These are phyloP conservation scores for Pseudococcus viburni DNA, from an alignment of 2,888 invertebrate species.

Conservation along the genomic window DNA sequence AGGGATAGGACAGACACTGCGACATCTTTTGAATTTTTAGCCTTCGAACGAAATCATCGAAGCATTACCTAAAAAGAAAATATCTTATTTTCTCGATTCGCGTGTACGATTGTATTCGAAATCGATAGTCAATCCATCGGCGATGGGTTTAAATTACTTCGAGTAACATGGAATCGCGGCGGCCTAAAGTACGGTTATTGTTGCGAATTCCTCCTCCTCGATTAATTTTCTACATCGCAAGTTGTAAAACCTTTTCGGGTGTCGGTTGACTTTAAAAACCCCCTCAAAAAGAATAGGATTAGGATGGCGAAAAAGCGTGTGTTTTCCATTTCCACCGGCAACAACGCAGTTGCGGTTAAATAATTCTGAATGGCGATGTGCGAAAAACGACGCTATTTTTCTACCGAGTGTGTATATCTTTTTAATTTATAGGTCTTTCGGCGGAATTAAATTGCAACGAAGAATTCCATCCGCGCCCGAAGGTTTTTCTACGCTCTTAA, in stretches of 20 bases:
- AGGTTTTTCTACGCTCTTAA: neutral
- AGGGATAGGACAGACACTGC: neutral
- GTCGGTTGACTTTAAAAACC: conserved; percentile 13
- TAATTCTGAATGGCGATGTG: conserved; percentile 53
- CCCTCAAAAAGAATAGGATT: conserved; percentile 36
- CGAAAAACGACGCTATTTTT: conserved; percentile 55
- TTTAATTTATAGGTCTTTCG: conserved; percentile 46
- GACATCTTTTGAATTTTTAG: conserved; percentile 33
- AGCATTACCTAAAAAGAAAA: neutral
- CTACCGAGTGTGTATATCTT: conserved; percentile 12
- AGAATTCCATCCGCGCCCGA: neutral
- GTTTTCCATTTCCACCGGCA: neutral
- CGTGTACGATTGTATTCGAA: neutral
- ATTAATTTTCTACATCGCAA: conserved; percentile 38
- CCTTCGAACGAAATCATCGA: neutral
- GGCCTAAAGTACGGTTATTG: conserved; percentile 11
- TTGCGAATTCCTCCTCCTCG: conserved; percentile 9
- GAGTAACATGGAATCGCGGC: neutral
- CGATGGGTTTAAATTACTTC: conserved; percentile 22
- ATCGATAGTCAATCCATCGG: conserved; percentile 23
- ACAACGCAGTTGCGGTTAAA: conserved; percentile 32
- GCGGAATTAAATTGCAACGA: conserved; percentile 26
- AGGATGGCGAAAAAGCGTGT: conserved; percentile 19
- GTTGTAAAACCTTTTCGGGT: conserved; percentile 18
- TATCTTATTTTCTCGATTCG: conserved; percentile 22